Evolutionary conservation across 2,888 invertebrate species (phyloP), one percentile per base, ranked within the genome.

Genomic region (Eupithecia dodoneata): DNA sequence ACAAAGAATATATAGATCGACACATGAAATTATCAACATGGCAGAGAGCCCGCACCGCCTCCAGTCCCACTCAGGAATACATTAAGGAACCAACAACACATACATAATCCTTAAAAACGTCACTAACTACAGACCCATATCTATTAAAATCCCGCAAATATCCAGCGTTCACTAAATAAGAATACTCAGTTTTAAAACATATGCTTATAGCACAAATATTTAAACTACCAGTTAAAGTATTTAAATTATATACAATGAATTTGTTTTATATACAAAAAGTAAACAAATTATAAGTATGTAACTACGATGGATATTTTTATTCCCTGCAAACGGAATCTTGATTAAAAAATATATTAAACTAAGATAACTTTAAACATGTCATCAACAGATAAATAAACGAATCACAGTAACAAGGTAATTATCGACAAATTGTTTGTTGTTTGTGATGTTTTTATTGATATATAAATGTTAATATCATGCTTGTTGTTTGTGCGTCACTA

Each of bases 121-220:
- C 83, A 65, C 82, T 77, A 80, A 81, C 80, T 80, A 79, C 84
- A 81, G 87, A 88, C 70, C 18, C 47, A 47, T 45, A 69, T 30
- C 6, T 89, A 88, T 87, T 91, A 92, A 91, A 91, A 89, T 90
- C 92, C 88, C 90, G 84, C 91, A 89, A 77, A 72, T 72, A 89
- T 87, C 87, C 86, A 90, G 90, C 90, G 90, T 90, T 88, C 89
- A 79, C 52, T 72, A 63, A 90, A 90, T 85, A 87, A 90, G 90
- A 90, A 90, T 92, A 92, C 87, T 88, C 87, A 87, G 89, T 90
- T 92, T 88, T 18, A 91, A 92, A 90, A 90, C 90, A 92, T 92
- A 91, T 93, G 93, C 94, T 94, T 90, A 91, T 85, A 94, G 94
- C 94, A 93, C 94, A 89, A 91, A 77, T 89, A 87, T 89, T 87